phyloP scores from a whole-genome alignment of 2,113 vertebrate species.

The Ciconia stormi region DNA sequence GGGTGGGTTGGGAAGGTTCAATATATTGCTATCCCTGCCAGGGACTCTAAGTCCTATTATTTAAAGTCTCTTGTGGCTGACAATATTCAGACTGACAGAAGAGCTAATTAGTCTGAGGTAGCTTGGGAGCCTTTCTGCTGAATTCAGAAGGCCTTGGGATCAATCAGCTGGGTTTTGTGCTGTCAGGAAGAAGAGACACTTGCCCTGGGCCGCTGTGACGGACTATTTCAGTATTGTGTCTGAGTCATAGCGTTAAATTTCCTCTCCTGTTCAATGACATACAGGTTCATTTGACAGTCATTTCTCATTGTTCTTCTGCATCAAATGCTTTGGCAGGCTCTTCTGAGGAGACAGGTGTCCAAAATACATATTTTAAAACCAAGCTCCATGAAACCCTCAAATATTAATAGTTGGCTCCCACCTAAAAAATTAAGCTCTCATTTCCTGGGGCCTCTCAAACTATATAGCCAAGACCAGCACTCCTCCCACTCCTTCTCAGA shows the following conservation, averaged over 20 bases:
- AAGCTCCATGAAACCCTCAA: not conserved
- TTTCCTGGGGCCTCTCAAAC: not conserved
- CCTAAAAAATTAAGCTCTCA: not conserved
- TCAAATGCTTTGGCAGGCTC: not conserved
- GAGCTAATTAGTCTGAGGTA: slow-evolving; percentile 23
- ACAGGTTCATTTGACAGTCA: not conserved
- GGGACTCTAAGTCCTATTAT: not conserved
- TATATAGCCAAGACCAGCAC: not conserved
- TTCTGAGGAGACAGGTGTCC: not conserved
- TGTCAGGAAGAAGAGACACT: not conserved
- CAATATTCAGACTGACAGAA: not conserved
- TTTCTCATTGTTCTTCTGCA: not conserved
- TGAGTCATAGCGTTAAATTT: slow-evolving; percentile 5
- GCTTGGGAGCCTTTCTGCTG: not conserved
- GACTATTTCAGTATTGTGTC: not conserved
- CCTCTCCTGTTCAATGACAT: not conserved
- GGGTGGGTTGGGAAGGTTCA: not conserved
- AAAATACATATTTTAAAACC: slow-evolving; percentile 20
- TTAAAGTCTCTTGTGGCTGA: not conserved
- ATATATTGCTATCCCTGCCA: not conserved
- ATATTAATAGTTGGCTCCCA: not conserved
- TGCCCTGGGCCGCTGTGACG: not conserved
- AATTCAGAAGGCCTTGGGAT: slow-evolving; percentile 3
- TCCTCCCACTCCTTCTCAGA: not conserved
- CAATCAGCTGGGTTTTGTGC: not conserved